Conservation (phyloP, 2,113 vertebrate genomes). For the Peromyscus polionotus region DNA sequence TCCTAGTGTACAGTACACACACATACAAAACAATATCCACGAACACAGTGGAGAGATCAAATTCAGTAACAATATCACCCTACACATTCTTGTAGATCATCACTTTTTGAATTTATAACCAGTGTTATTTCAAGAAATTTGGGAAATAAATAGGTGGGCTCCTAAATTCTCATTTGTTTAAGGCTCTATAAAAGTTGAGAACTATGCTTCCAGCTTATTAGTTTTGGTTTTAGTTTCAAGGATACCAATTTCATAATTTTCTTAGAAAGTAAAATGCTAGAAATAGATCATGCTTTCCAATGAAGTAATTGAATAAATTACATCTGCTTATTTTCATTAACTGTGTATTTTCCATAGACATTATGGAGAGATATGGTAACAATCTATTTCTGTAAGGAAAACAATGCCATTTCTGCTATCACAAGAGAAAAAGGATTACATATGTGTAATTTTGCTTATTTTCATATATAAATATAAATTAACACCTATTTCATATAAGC, state of each 20-base stretch:
- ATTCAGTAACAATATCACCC: not conserved
- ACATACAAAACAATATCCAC: not conserved
- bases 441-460: not conserved
- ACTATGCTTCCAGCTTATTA: not conserved
- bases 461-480: not conserved
- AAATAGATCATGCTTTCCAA: not conserved
- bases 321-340: not conserved
- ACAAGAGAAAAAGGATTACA: not conserved
- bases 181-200: not conserved
- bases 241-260: not conserved
- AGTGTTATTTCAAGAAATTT: not conserved
- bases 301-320: not conserved
- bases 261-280: not conserved
- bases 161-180: not conserved
- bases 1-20: not conserved
- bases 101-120: not conserved
- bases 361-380: not conserved
- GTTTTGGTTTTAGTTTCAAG: not conserved
- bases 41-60: not conserved
- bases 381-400: not conserved
- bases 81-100: not conserved
- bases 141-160: not conserved
- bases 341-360: not conserved
- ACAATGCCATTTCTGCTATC: not conserved
- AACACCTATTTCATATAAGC: not conserved